These are phyloP conservation scores for Chironomus riparius DNA, from an alignment of 2,888 invertebrate species.

Conservation along the genomic window DNA sequence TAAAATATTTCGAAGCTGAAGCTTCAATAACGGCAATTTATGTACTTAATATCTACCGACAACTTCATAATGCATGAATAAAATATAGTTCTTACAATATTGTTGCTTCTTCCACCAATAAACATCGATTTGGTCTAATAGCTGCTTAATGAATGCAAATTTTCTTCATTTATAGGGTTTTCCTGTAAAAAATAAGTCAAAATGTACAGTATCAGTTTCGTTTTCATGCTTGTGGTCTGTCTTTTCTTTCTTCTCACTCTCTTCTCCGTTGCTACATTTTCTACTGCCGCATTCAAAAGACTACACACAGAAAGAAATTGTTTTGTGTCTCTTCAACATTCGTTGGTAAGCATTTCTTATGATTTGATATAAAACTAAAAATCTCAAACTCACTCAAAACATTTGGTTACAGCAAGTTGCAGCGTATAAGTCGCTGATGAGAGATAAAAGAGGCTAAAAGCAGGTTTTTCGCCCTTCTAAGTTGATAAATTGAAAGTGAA, in stretches of 20 bases:
- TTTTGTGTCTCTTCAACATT: not conserved
- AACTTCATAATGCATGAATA: too few species aligned
- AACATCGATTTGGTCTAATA: too few species aligned
- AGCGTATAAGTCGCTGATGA: constrained; percentile 10
- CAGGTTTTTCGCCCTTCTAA: constrained; percentile 2
- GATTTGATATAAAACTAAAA: constrained; percentile 24
- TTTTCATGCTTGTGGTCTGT: constrained; percentile 16
- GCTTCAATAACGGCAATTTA: too few species aligned
- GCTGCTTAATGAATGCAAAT: too few species aligned
- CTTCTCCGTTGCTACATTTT: not conserved
- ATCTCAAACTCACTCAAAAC: constrained; percentile 16
- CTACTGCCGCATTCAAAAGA: not conserved
- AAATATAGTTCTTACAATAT: too few species aligned
- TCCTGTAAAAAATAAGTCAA: too few species aligned
- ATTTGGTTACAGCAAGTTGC: constrained; percentile 9
- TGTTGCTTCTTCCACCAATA: too few species aligned
- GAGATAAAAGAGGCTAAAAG: not conserved
- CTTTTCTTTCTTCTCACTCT: not conserved
- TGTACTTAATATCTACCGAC: too few species aligned
- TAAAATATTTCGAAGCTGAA: too few species aligned
- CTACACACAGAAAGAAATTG: not conserved
- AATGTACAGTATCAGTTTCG: constrained; percentile 6
- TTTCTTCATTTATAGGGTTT: too few species aligned
- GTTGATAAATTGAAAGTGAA: constrained; percentile 13
- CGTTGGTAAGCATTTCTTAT: not conserved